Evolutionary conservation across 2,797 vertebrate species (phyloP), one percentile per base, ranked within the genome.

Genomic region (Cynopterus sphinx): DNA sequence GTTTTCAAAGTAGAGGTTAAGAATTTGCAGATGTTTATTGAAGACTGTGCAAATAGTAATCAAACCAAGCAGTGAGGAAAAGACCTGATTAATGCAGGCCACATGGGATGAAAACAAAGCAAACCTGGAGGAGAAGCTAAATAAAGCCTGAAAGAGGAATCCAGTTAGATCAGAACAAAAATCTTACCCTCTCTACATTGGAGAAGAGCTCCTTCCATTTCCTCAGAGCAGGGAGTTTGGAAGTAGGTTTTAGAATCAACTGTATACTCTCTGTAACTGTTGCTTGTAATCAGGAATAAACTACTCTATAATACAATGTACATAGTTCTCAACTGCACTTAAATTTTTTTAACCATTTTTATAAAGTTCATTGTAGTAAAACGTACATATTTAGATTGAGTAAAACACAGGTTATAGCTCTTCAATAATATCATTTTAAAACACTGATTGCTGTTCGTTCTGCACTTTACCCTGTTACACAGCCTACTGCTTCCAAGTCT

Each of bases 1-100:
- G 8, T 71, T 77, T 92, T 90, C 84, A 90, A 81, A 81, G 59
- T 49, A 28, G 94, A 83, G 21, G 9, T 22, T 92, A 71, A 89
- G 83, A 88, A 68, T 93, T 93, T 91, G 46, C 3, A 75, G 82
- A 81, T 9, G 73, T 19, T 11, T 1, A 16, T 26, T 31, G 9
- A 78, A 61, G 63, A 39, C 24, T 49, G 53, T 59, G 26, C 31
- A 79, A 67, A 57, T 70, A 78, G 59, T 33, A n/a, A 41, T 77
- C 33, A 86, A 51, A 81, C 24, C 70, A 79, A 31, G 53, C 22
- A 87, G 77, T n/a, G 46, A 31, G 67, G 19, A 55, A 39, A 93
- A 55, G 46, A 36, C 15, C 31, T 55, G 57, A 71, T 51, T 17
- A 49, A 6, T 9, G 41, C 19, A 81, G 22, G 53, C 36, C 28